A percentile compares a stretch with the other conserved stretches of the same genome.
Conservation (phyloP, 2,113 vertebrate species). For the Ailurus styani region DNA sequence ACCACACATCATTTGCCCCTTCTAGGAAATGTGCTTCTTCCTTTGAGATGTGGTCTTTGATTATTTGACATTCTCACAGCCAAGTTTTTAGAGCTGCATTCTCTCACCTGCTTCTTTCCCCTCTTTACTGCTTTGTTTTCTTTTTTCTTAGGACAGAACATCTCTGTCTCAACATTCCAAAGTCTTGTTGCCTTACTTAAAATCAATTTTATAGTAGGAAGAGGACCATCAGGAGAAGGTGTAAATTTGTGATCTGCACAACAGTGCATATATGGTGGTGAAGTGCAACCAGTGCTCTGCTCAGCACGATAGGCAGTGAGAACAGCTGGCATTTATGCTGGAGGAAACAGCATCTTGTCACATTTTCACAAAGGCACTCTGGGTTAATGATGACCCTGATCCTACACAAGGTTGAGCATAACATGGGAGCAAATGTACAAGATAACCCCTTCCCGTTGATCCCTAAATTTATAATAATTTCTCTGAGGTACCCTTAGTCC, state of each 20-base stretch:
- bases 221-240: accelerated
- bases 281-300: neutral
- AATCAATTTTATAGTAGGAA: neutral
- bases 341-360: neutral
- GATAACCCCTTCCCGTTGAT: neutral
- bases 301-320: neutral
- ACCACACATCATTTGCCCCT: accelerated
- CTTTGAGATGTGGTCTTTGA: neutral
- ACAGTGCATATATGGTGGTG: accelerated
- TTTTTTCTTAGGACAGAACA: neutral
- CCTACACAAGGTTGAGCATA: neutral
- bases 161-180: neutral
- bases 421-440: neutral
- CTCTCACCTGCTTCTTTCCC: neutral
- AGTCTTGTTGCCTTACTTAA: neutral
- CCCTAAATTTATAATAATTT: neutral
- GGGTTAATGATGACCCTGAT: neutral
- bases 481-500: neutral
- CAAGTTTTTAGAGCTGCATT: neutral
- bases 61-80: accelerated
- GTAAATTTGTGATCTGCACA: no score
- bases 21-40: neutral
- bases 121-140: neutral
- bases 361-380: neutral
- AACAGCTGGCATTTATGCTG: neutral